These are phyloP conservation scores for Trichogramma evanescens DNA, from an alignment of 2,888 invertebrate genomes.

Conservation along the genomic window DNA sequence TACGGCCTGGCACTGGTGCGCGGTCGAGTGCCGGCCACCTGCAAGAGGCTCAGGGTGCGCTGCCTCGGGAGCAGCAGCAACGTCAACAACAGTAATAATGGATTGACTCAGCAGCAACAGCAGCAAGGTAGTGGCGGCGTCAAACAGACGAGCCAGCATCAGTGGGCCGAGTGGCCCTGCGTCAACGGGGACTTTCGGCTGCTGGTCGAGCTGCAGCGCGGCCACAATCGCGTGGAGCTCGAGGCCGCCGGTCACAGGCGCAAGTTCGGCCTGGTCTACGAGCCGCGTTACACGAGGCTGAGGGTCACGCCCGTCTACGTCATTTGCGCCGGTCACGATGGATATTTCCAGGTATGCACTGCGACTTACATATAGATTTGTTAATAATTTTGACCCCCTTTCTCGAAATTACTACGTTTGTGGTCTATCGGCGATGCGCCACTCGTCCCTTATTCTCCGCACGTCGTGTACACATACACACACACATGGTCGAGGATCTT, in stretches of 20 bases:
- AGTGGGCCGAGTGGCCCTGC: conserved; percentile 56
- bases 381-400: too few relatives aligned
- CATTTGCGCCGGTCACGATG: conserved; percentile 72
- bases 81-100: neutral
- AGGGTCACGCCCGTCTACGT: conserved; percentile 76
- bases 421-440: too few relatives aligned
- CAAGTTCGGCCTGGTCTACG: conserved; percentile 53
- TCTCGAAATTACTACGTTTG: too few relatives aligned
- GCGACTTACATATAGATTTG: neutral
- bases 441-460: too few relatives aligned
- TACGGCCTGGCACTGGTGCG: conserved; percentile 59
- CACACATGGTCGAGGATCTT: too few relatives aligned
- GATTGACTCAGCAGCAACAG: too few relatives aligned
- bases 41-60: conserved; percentile 44
- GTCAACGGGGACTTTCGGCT: conserved; percentile 64
- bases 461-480: too few relatives aligned
- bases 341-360: conserved; percentile 53
- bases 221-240: conserved; percentile 59
- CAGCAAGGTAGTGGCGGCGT: neutral
- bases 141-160: conserved; percentile 42
- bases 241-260: conserved; percentile 52
- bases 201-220: conserved; percentile 57
- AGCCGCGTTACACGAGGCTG: conserved; percentile 54
- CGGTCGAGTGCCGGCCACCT: conserved; percentile 50
- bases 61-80: conserved; percentile 21